phyloP scores from a whole-genome alignment of 2,797 vertebrate genomes.

The Micromesistius poutassou region DNA sequence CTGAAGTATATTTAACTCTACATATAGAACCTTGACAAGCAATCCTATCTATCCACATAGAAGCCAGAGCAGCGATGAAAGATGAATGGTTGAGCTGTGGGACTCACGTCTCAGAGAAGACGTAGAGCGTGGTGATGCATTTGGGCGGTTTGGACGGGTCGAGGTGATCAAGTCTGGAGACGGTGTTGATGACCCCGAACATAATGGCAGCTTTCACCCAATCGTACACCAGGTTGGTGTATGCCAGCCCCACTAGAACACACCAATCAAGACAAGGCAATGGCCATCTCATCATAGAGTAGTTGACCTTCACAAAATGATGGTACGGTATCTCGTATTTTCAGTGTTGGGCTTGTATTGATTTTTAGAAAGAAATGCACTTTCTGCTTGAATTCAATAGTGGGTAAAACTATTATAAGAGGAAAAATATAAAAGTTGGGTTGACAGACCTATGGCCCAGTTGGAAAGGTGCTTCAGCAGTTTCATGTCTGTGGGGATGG shows the following conservation, averaged over 20 bases:
- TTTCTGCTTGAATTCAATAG: background rate
- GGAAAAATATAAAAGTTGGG: background rate
- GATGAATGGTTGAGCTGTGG: background rate
- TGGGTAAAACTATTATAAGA: background rate
- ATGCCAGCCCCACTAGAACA: slow-evolving; percentile 85
- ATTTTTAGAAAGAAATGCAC: background rate
- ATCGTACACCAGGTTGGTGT: slow-evolving; percentile 92
- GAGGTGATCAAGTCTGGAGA: slow-evolving; percentile 87
- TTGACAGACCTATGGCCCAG: slow-evolving; percentile 84
- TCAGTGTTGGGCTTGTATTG: background rate
- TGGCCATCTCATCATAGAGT: background rate
- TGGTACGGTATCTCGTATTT: background rate
- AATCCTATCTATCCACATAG: background rate
- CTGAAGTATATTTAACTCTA: background rate
- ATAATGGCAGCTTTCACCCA: slow-evolving; percentile 97
- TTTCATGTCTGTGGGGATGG: slow-evolving; percentile 87
- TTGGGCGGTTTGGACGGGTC: slow-evolving; percentile 92
- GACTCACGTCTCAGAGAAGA: slow-evolving; percentile 88
- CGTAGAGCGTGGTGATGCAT: slow-evolving; percentile 94
- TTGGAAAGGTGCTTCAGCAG: slow-evolving; percentile 84
- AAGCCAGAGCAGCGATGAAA: background rate
- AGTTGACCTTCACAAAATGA: background rate
- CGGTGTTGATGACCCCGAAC: slow-evolving; percentile 90
- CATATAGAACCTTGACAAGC: background rate
- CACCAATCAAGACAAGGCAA: background rate